Evolutionary conservation across 53 echinoderm and acorn worm genomes (phyloP).

Genomic region (Holothuria scabra): DNA sequence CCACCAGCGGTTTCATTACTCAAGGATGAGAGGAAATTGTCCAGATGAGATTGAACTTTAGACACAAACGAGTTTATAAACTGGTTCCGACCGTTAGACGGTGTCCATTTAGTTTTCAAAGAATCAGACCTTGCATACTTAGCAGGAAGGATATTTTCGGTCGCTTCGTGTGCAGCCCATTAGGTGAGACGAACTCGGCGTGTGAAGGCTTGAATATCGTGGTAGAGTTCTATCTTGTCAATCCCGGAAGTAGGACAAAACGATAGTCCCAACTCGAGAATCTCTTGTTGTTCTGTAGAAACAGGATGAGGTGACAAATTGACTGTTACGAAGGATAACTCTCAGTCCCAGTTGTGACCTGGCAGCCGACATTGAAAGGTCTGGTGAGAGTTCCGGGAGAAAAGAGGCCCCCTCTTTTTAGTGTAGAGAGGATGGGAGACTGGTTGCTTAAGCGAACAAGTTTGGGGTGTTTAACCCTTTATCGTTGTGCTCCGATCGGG

Average conservation of each 20-base stretch:
- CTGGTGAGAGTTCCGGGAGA: too few species aligned
- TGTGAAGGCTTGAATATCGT: neutral
- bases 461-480: too few species aligned
- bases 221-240: neutral
- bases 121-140: neutral
- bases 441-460: neutral
- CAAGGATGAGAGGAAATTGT: neutral
- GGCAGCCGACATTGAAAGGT: too few species aligned
- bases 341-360: neutral
- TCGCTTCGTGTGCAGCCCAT: neutral
- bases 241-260: neutral
- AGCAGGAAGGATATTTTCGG: neutral
- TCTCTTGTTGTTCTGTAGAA: neutral
- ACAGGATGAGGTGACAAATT: neutral
- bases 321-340: neutral
- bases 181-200: neutral
- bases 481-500: too few species aligned
- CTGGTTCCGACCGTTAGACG: neutral
- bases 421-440: neutral
- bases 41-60: neutral
- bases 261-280: neutral
- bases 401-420: neutral
- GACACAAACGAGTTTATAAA: neutral
- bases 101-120: neutral
- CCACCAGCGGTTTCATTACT: neutral